Evolutionary conservation across 92 coral and sea anemone genomes (phyloP).

Genomic region (Epizoanthus rinbou): DNA sequence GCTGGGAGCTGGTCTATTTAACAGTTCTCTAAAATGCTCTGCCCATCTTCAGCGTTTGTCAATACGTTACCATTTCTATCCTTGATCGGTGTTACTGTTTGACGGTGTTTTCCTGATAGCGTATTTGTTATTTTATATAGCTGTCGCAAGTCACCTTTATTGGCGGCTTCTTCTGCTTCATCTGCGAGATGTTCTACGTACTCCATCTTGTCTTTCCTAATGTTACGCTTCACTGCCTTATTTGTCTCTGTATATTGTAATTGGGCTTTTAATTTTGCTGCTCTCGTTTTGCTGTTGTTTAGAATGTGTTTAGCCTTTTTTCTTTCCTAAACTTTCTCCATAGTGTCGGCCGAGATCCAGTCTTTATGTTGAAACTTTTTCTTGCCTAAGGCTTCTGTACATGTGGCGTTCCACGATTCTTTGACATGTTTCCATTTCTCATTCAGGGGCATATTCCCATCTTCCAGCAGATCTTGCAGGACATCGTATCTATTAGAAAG

Average conservation of each 20-base stretch:
- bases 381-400: constrained; percentile 15
- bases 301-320: constrained; percentile 1
- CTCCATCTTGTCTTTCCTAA: not conserved
- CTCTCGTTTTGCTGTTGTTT: not conserved
- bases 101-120: not conserved
- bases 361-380: constrained; percentile 2
- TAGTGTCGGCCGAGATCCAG: constrained; percentile 2
- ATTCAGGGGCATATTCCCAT: constrained; percentile 1
- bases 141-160: not conserved
- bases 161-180: constrained; percentile 17
- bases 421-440: constrained; percentile 12
- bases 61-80: no score
- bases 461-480: constrained; percentile 21
- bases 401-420: constrained; percentile 5
- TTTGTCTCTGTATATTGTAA: not conserved
- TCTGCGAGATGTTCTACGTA: not conserved
- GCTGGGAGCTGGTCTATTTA: no score
- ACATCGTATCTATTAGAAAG: constrained; percentile 1
- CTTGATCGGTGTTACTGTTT: not conserved
- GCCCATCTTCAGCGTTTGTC: no score
- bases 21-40: no score
- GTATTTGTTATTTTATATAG: not conserved
- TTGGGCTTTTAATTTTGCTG: constrained; percentile 14
- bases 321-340: constrained; percentile 9
- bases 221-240: constrained; percentile 6